phyloP scores from a whole-genome alignment of 2,888 invertebrate genomes.

The Tenthredo scrophulariae region DNA sequence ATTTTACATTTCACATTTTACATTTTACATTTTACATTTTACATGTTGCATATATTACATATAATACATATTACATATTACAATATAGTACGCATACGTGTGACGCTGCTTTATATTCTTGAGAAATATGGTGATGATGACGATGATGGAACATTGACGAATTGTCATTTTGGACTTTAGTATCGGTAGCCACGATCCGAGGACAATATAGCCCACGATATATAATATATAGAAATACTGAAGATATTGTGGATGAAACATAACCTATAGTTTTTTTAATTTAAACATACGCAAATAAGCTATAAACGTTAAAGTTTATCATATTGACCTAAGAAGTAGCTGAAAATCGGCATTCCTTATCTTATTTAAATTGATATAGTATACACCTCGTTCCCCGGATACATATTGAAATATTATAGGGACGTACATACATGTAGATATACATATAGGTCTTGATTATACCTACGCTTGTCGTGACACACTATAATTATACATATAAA shows the following conservation, averaged over 20 bases:
- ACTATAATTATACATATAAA: not conserved
- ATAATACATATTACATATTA: not conserved
- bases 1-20: constrained; percentile 12
- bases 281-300: too few relatives aligned
- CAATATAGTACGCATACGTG: not conserved
- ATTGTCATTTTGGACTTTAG: constrained; percentile 29
- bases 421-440: constrained; percentile 23
- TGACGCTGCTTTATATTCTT: constrained; percentile 3
- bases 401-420: not conserved
- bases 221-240: not conserved
- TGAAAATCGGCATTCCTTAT: not conserved
- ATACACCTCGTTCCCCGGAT: not conserved
- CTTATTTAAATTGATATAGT: not conserved
- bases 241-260: not conserved
- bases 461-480: constrained; percentile 17
- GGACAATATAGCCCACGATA: not conserved
- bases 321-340: not conserved
- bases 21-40: constrained; percentile 33
- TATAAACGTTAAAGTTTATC: not conserved
- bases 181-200: constrained; percentile 19
- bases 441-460: not conserved
- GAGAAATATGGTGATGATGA: not conserved
- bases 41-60: constrained; percentile 27
- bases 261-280: too few relatives aligned
- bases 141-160: constrained; percentile 9